A percentile compares a stretch with the other conserved stretches of the same genome.
These are phyloP conservation scores for Scaeva pyrastri DNA, from an alignment of 2,888 invertebrate genomes.

Conservation along the genomic window DNA sequence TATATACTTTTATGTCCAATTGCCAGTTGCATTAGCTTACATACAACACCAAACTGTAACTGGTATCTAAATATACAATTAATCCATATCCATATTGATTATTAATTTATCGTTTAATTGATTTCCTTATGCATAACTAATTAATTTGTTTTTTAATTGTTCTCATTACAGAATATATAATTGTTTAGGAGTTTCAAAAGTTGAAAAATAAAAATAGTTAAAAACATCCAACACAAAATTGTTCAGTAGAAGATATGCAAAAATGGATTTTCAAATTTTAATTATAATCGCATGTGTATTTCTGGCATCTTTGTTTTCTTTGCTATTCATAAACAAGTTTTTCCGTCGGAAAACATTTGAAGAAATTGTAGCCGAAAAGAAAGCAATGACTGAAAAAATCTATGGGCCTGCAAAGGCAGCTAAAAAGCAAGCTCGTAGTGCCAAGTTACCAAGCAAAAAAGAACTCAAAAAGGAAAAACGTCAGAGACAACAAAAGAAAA, in stretches of 20 bases:
- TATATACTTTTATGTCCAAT: no score
- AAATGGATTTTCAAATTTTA: constrained; percentile 84
- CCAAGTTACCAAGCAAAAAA: constrained; percentile 80
- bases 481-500: constrained; percentile 79
- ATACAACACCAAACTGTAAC: no score
- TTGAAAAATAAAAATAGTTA: constrained; percentile 31
- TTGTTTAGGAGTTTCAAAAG: constrained; percentile 43
- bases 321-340: constrained; percentile 83
- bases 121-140: constrained; percentile 27
- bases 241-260: constrained; percentile 81
- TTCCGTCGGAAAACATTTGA: constrained; percentile 84
- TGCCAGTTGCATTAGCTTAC: no score
- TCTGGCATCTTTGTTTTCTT: constrained; percentile 82
- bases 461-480: constrained; percentile 82
- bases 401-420: constrained; percentile 81
- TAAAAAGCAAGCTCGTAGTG: constrained; percentile 68
- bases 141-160: not conserved
- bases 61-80: no score
- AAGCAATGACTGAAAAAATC: constrained; percentile 82
- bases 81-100: no score
- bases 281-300: constrained; percentile 83
- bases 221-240: constrained; percentile 23
- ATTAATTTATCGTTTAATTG: not conserved
- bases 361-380: constrained; percentile 83
- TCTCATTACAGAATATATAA: constrained; percentile 62